phyloP scores from a whole-genome alignment of 2,797 vertebrate species.

The Ptychadena robeensis region DNA sequence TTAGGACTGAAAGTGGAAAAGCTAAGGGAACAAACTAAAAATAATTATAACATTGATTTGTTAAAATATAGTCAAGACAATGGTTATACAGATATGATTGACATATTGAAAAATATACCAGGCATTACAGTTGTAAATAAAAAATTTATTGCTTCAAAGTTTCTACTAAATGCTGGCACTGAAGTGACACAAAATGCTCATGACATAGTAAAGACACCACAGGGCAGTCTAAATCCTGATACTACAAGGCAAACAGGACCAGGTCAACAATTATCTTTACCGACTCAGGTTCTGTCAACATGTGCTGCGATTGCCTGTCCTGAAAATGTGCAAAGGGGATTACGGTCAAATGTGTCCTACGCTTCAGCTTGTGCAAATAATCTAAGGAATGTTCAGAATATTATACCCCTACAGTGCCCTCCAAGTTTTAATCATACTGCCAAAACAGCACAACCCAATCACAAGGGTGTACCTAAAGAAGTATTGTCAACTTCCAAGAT shows the following conservation, averaged over 20 bases:
- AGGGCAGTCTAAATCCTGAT: neutral
- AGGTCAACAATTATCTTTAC: neutral
- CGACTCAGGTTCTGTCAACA: no score
- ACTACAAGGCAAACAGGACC: neutral
- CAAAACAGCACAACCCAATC: neutral
- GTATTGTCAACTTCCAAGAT: neutral
- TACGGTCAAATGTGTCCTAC: neutral
- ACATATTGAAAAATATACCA: neutral
- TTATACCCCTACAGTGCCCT: neutral
- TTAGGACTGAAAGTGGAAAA: neutral
- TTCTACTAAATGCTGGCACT: neutral
- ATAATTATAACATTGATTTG: neutral
- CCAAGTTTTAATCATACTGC: neutral
- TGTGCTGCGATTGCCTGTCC: no score
- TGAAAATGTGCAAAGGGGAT: neutral
- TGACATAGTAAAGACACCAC: neutral
- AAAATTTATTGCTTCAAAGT: neutral
- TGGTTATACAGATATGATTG: neutral
- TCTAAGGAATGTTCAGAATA: neutral
- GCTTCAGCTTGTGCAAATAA: conserved; percentile 20
- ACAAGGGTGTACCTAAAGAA: neutral
- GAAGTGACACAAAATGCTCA: neutral
- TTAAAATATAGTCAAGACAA: neutral
- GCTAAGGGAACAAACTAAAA: neutral
- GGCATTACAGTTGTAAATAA: neutral